Conservation (phyloP, 1,140 invertebrate genomes). For the Formica selysi region DNA sequence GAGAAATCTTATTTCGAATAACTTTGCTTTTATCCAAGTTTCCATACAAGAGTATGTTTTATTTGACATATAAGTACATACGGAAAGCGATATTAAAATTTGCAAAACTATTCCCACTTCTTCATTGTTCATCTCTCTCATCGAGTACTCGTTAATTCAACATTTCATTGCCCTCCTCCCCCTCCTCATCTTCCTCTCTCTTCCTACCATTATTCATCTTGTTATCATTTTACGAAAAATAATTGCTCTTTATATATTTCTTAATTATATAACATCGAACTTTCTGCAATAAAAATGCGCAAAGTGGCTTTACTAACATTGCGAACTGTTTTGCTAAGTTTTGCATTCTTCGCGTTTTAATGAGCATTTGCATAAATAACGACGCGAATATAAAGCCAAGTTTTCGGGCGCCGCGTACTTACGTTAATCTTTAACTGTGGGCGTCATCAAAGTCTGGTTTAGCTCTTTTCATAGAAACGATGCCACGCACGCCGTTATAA, state of each 20-base stretch:
- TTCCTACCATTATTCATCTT: neutral
- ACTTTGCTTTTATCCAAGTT: conserved; percentile 22
- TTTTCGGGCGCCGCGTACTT: conserved; percentile 29
- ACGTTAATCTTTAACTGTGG: conserved; percentile 54
- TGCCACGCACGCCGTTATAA: neutral
- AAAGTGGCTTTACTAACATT: neutral
- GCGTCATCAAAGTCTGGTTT: neutral
- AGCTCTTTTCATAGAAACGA: neutral
- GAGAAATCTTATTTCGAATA: conserved; percentile 20
- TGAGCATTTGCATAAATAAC: conserved; percentile 52
- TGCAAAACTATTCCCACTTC: neutral
- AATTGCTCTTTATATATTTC: neutral
- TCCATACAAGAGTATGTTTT: neutral
- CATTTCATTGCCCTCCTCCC: no score
- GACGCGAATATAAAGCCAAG: conserved; percentile 41
- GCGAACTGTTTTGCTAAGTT: conserved; percentile 40
- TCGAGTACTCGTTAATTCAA: neutral
- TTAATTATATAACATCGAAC: conserved; percentile 32
- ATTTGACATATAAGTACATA: neutral
- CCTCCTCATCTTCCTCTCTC: no score
- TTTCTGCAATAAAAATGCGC: conserved; percentile 19
- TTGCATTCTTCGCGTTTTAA: neutral
- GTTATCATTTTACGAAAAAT: neutral
- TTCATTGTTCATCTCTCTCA: neutral
- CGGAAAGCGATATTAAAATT: neutral